Evolutionary conservation across 2,113 vertebrate genomes (phyloP).

Genomic region (Halichoeres trimaculatus): DNA sequence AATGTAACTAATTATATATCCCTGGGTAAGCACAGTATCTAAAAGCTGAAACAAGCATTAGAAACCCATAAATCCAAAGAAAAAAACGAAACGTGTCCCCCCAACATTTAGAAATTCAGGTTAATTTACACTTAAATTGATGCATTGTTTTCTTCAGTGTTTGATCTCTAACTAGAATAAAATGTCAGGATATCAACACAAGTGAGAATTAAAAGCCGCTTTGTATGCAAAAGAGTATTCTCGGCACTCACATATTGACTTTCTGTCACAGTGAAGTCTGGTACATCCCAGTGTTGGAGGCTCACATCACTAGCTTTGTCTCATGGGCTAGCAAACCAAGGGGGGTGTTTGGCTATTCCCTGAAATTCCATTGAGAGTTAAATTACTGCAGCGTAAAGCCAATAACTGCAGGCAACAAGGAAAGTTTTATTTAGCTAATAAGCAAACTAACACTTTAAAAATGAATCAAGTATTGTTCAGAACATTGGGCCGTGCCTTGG

Average conservation of each 20-base stretch:
- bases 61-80: too few species aligned
- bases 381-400: background rate
- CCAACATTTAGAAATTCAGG: too few species aligned
- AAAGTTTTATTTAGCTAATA: background rate
- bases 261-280: background rate
- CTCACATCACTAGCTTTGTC: background rate
- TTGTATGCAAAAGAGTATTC: background rate
- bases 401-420: background rate
- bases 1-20: too few species aligned
- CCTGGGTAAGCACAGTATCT: too few species aligned
- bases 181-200: background rate
- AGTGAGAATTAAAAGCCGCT: background rate
- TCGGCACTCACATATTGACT: background rate
- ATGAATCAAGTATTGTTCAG: background rate
- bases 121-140: too few species aligned
- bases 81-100: too few species aligned
- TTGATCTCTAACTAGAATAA: background rate
- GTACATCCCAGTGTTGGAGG: background rate
- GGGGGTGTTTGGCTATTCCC: background rate
- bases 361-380: background rate
- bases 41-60: too few species aligned
- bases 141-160: background rate
- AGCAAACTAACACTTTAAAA: background rate
- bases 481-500: background rate
- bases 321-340: background rate